phyloP scores from a whole-genome alignment of 2,888 invertebrate genomes.

The Cremastinae sp. region DNA sequence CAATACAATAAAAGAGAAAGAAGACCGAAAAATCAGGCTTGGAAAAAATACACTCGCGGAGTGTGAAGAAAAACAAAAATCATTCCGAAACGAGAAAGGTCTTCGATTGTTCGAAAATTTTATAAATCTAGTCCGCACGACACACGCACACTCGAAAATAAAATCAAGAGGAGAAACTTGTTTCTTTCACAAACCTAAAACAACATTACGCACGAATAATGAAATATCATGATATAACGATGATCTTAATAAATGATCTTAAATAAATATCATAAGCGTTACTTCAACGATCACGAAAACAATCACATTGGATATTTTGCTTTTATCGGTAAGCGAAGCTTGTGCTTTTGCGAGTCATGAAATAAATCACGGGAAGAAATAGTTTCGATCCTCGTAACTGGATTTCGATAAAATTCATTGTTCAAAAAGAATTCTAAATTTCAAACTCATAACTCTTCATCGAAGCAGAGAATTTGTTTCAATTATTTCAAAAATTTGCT shows the following conservation, averaged over 20 bases:
- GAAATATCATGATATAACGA: conserved; percentile 23
- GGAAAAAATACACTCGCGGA: not conserved
- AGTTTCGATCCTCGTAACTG: not conserved
- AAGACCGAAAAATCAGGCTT: not conserved
- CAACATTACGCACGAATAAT: not conserved
- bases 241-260: conserved; percentile 11
- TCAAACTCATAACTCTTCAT: too few relatives aligned
- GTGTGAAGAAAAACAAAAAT: not conserved
- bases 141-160: not conserved
- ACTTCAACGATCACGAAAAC: conserved; percentile 34
- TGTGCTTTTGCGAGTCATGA: conserved; percentile 42
- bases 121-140: too few relatives aligned
- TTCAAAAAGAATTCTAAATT: too few relatives aligned
- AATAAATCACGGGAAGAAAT: conserved; percentile 42
- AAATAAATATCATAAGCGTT: conserved; percentile 51
- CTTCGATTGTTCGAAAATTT: too few relatives aligned
- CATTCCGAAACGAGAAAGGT: not conserved
- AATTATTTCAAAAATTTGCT: too few relatives aligned
- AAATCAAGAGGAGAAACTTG: not conserved
- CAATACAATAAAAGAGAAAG: conserved; percentile 2
- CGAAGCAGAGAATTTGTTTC: too few relatives aligned
- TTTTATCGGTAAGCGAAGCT: conserved; percentile 42
- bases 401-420: too few relatives aligned
- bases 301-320: conserved; percentile 43
- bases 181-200: not conserved